These are phyloP conservation scores for Mionectes macconnelli DNA, from an alignment of 2,113 vertebrate genomes.

Conservation along the genomic window DNA sequence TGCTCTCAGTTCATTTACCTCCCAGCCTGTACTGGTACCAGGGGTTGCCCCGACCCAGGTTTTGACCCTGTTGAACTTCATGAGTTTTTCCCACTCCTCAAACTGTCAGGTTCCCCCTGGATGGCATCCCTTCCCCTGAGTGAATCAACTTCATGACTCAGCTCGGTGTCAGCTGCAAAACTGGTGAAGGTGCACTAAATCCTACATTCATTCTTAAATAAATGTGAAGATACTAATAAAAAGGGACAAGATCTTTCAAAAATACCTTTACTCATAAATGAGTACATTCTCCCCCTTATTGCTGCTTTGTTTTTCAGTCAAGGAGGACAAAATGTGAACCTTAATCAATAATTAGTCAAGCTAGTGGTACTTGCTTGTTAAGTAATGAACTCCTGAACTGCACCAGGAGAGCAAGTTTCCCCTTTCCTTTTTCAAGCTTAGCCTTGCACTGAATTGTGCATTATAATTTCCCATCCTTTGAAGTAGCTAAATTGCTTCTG, in stretches of 20 bases:
- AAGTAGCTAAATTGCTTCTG: constrained; percentile 40
- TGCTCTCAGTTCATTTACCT: neutral
- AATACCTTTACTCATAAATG: neutral
- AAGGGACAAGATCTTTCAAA: neutral
- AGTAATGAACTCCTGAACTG: constrained; percentile 8
- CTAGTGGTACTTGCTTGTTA: neutral
- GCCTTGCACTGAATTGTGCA: constrained; percentile 37
- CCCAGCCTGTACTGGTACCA: neutral
- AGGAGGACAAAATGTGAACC: neutral
- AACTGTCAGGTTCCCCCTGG: neutral
- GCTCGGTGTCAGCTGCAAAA: neutral
- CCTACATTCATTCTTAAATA: neutral
- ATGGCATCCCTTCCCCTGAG: neutral
- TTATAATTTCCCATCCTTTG: constrained; percentile 30
- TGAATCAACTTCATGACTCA: neutral
- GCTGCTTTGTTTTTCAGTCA: neutral
- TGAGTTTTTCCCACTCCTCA: neutral
- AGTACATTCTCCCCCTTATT: neutral
- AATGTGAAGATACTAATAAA: neutral
- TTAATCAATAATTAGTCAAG: constrained; percentile 42
- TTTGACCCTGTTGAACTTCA: neutral
- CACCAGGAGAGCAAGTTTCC: neutral
- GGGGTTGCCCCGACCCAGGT: neutral
- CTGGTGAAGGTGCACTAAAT: neutral
- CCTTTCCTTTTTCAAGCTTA: constrained; percentile 35